Percentiles rank a stretch among this genome's conserved stretches.
phyloP scores from a whole-genome alignment of 2,888 invertebrate species.

The Tachina lurida region DNA sequence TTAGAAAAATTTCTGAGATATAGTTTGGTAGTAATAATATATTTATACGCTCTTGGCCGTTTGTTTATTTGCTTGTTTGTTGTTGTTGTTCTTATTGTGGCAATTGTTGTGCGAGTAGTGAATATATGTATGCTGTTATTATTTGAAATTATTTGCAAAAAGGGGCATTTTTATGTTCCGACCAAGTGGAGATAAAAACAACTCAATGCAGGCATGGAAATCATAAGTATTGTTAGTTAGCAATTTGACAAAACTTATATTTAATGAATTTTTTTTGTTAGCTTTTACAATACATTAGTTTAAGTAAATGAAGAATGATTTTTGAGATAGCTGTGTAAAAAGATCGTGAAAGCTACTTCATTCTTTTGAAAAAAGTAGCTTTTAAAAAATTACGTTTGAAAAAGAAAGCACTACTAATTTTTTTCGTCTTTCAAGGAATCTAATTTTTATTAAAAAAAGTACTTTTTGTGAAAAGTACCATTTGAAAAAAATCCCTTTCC shows the following conservation, averaged over 20 bases:
- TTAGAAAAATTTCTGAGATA: conserved; percentile 69
- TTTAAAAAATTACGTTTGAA: no score
- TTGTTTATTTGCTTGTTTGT: conserved; percentile 46
- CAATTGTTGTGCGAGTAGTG: conserved; percentile 44
- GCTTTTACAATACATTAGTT: no score
- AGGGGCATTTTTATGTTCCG: conserved; percentile 59
- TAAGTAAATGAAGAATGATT: no score
- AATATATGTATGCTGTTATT: conserved; percentile 58
- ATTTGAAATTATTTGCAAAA: conserved; percentile 65
- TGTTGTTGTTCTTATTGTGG: conserved; percentile 32
- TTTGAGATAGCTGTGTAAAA: no score
- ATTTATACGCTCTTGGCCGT: conserved; percentile 47
- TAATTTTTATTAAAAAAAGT: no score
- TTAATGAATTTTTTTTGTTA: neutral
- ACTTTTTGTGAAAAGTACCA: no score
- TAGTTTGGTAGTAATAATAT: conserved; percentile 57
- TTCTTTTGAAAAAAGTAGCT: no score
- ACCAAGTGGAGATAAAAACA: conserved; percentile 32
- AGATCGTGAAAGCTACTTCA: no score
- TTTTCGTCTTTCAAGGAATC: no score
- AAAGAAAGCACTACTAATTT: no score
- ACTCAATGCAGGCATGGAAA: conserved; percentile 46
- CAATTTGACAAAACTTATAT: no score
- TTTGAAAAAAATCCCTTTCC: no score
- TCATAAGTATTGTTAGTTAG: neutral